Base-by-base conservation (phyloP, 2,888 invertebrate genomes). In the Polymixis flavicincta region DNA sequence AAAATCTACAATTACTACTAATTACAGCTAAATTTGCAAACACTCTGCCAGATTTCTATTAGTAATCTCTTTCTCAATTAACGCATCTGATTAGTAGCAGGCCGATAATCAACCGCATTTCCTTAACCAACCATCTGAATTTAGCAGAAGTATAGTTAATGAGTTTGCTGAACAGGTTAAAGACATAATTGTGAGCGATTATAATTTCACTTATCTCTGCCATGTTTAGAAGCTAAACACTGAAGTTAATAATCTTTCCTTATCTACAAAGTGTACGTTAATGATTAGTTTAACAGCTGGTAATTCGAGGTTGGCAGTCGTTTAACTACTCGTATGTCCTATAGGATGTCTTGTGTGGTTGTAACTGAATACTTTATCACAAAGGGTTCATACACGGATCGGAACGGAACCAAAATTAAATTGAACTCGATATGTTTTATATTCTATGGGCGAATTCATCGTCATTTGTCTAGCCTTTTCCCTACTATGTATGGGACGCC, bases 231-330 rank as follows among this genome's bases (percentile, higher is more conserved):
- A 63, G 66, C 48, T 72, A 77, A 81, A 71, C 64, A 65, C 50
- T 7, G 25, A 37, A 64, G 66, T 63, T 76, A 83, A 80, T 85
- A 71, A 70, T 72, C 60, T 68, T 42, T 73, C 25, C 68, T 85
- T 85, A 86, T 86, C 86, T 80, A 64, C 54, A 54, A 78, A 69
- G 25, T 76, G 6, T 5, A 37, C 50, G 54, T 64, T 71, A 67
- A 66, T 78, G 78, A 71, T 86, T 73, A 66, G 28, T 82, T 77
- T 80, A 85, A 87, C 71, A 68, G 74, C 78, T 76, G 13, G 61
- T 85, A 85, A 85, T 83, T 69, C 55, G n/a, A 32, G 67, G 75
- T 68, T 74, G 11, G 45, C 52, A 67, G 54, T 67, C 42, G 7
- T 55, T 84, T 80, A 50, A 72, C 37, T 54, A 45, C n/a, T n/a